A percentile compares a stretch with the other conserved stretches of the same genome.
Conservation (phyloP, 2,797 vertebrate species). For the Meriones psammophilus region DNA sequence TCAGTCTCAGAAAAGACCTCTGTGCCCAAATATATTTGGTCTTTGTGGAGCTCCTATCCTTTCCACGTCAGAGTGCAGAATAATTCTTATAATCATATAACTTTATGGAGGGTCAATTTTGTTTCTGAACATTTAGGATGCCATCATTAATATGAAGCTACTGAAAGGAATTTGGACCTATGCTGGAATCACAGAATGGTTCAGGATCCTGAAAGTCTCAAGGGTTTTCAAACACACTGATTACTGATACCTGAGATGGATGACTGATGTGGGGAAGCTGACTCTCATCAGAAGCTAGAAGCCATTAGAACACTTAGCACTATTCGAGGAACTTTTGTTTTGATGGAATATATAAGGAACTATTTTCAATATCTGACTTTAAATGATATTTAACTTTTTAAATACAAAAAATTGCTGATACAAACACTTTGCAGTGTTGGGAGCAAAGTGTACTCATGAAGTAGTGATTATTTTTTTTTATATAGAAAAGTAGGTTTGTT, state of each 20-base stretch:
- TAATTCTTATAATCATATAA: neutral
- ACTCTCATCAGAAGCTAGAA: neutral
- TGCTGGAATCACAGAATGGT: too few relatives aligned
- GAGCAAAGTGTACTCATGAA: neutral
- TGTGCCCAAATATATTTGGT: too few relatives aligned
- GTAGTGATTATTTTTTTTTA: neutral
- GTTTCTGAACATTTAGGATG: neutral
- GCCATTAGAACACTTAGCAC: fast-evolving
- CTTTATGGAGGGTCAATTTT: neutral
- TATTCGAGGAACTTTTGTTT: neutral
- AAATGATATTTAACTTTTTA: neutral
- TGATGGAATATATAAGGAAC: neutral
- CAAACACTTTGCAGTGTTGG: neutral
- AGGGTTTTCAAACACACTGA: fast-evolving
- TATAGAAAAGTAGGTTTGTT: neutral
- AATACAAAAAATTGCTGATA: neutral
- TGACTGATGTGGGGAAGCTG: neutral
- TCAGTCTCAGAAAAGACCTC: too few relatives aligned
- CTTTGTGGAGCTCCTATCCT: too few relatives aligned
- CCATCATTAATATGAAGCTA: neutral
- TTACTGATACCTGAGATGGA: too few relatives aligned
- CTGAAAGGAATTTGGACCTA: neutral
- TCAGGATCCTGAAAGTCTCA: neutral
- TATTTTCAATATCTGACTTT: neutral
- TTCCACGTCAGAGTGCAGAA: neutral